Evolutionary conservation across 1,140 invertebrate genomes (phyloP), one percentile per base, ranked within the genome.

Genomic region (Coenobita brevimanus): DNA sequence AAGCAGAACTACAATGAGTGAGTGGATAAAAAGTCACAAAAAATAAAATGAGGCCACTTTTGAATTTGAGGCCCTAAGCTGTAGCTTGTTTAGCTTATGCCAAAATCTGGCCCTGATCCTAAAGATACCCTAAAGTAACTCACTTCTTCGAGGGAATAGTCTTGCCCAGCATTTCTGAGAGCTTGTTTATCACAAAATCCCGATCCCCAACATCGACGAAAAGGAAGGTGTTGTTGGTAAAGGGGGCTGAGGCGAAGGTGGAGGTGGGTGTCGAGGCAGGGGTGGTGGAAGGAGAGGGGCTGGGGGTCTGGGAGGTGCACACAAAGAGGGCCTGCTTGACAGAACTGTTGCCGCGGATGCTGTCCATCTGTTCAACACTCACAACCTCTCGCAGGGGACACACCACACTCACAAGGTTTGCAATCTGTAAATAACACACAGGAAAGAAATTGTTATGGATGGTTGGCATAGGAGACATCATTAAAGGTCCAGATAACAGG

Each of bases 171-270:
- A 99, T 94, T 92, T 98, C 97, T 0, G 96, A 96, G 83, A 99
- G 95, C 93, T 98, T 99, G 91, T 96, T 94, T 21, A 98, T 95
- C 0, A 99, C 94, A 92, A 98, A 97, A 91, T 98, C 96, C 87
- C 97, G 93, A 92, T 99, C 98, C 46, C 95, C 94, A 91, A 99
- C 96, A 92, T 97, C 95, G 33, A 96, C 95, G 93, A 99, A 98
- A 50, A 98, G 94, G 93, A 98, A 98, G 91, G 96, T 96, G 41
- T 95, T 95, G 93, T 96, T 95, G 3, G 24, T 46, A 13, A 38
- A 50, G 75, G 38, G 46, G 17, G 46, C 17, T 6, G 46, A 8
- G 46, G 46, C 17, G 46, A 17, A 8, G 46, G 64, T 67, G 6
- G 46, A 50, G 46, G 46, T 50, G 17, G 46, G 46, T 50, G 46